phyloP scores from a whole-genome alignment of 2,113 vertebrate genomes.

The Octodon degus region DNA sequence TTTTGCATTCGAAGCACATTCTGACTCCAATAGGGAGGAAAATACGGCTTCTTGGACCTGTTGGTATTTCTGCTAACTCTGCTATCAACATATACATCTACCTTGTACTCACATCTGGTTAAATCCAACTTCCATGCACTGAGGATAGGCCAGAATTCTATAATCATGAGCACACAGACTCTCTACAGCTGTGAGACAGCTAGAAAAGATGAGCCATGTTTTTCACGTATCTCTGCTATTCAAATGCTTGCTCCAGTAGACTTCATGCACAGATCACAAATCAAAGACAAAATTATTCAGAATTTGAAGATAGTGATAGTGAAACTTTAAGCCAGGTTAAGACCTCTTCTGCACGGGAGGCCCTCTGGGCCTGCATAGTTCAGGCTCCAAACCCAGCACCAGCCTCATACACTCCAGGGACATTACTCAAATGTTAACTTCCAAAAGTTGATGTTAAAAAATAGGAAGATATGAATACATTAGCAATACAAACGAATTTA shows the following conservation, averaged over 20 bases:
- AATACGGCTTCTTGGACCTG: not conserved
- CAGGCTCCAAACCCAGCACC: not conserved
- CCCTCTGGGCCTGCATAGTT: not conserved
- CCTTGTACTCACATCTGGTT: not conserved
- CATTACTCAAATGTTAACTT: not conserved
- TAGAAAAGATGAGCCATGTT: too few relatives aligned
- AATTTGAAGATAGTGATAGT: not conserved
- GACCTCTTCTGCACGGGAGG: not conserved
- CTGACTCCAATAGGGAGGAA: not conserved
- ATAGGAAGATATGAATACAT: not conserved
- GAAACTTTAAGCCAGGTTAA: not conserved
- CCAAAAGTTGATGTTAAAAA: not conserved
- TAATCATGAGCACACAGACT: accelerated
- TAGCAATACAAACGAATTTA: not conserved
- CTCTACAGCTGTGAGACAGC: too few relatives aligned
- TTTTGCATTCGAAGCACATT: not conserved
- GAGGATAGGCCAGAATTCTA: too few relatives aligned
- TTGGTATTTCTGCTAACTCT: not conserved
- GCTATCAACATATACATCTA: not conserved
- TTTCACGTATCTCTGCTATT: not conserved
- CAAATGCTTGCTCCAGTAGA: not conserved
- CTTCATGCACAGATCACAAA: not conserved
- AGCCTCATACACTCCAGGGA: not conserved
- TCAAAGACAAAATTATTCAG: not conserved
- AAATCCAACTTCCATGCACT: too few relatives aligned